Evolutionary conservation across 2,113 vertebrate genomes (phyloP).

Genomic region (Notarius quadriscutis): DNA sequence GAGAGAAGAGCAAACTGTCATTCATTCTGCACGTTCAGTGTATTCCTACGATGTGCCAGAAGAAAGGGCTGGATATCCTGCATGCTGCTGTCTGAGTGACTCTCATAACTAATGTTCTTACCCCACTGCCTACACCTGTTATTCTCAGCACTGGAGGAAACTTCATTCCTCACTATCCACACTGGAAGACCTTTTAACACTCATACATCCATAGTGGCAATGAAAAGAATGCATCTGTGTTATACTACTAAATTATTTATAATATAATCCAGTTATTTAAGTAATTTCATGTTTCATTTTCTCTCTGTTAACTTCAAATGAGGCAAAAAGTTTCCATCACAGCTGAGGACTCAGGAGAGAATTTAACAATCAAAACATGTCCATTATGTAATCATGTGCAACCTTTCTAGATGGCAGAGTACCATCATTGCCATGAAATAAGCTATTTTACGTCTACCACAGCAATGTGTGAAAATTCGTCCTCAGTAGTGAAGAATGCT

Average conservation of each 20-base stretch:
- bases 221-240: background rate
- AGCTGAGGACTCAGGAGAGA: background rate
- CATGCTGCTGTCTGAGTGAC: constrained; percentile 4
- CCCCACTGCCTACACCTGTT: background rate
- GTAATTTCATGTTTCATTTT: too few relatives aligned
- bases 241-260: background rate
- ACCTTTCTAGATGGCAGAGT: background rate
- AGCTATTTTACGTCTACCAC: background rate
- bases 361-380: background rate
- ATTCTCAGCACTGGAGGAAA: constrained; percentile 13
- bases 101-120: constrained; percentile 9
- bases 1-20: background rate
- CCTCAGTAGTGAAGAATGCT: background rate
- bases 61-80: background rate
- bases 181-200: background rate
- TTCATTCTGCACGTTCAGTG: constrained; percentile 8
- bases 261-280: background rate
- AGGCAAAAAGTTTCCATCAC: too few relatives aligned
- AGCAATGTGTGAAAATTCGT: background rate
- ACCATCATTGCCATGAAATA: background rate
- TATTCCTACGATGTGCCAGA: background rate
- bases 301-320: too few relatives aligned
- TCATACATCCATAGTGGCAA: background rate
- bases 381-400: background rate
- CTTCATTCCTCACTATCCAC: background rate